Evolutionary conservation across 2,888 invertebrate species (phyloP), one percentile per base, ranked within the genome.

Genomic region (Drosophila borborema): DNA sequence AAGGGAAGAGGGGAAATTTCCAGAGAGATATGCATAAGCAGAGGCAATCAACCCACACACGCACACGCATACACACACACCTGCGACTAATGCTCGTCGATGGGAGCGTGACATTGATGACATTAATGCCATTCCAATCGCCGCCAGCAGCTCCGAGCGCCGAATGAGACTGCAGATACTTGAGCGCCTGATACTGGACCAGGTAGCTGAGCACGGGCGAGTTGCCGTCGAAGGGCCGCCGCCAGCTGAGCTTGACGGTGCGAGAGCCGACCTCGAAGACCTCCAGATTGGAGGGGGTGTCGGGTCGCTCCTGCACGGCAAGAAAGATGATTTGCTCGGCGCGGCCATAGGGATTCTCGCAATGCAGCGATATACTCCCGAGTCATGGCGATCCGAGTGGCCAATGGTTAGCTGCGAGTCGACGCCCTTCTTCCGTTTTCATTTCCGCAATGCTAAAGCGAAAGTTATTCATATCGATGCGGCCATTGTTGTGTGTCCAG

Each of bases 231-330:
- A 96, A 96, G 1, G 96, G 95, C 69, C 95, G 94, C 59, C 95
- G 94, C 97, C 97, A 97, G 59, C 96, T 94, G 38, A 96, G 93
- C 64, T 93, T 93, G 9, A 93, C 93, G 0, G 93, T 92, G 38
- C 93, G 92, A 51, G 93, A 93, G 48, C 93, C 92, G n/a, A 93
- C 93, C 69, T 93, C 94, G 61, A 93, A 91, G 14, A 93, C 91
- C 74, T 93, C 93, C 64, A 93, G 79, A 77, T 90, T 91, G 16
- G 93, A 91, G 34, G 93, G 93, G 3, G 91, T 95, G 92, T 96
- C 97, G 0, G 97, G 97, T 20, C 96, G 95, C 87, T 97, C 97
- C 94, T 96, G 96, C 46, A 96, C 96, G 56, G 96, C 96, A 31
- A 96, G 94, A 93, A 95, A 96, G 62, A 96, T 95, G 45, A 95